Evolutionary conservation across 2,797 vertebrate species (phyloP), one percentile per base, ranked within the genome.

Genomic region (Acrossocheilus wenchowensis): DNA sequence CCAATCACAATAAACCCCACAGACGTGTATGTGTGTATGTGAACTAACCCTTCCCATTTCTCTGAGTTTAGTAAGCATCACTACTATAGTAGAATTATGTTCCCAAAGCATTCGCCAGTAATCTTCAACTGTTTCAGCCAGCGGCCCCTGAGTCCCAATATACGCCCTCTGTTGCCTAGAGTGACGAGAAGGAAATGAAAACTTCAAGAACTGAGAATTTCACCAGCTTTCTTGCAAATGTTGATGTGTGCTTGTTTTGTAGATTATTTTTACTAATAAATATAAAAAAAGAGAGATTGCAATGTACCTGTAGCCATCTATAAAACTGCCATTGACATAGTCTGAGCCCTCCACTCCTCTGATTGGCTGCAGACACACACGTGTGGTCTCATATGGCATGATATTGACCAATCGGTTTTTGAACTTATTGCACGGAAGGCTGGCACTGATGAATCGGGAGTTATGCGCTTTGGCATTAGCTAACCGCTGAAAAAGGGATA

Each of bases 31-130:
- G 23, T 60, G 43, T 45, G 69, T 34, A 62, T 81, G 78, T 64
- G 23, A 82, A 94, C 96, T 87, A 93, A 99, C 98, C 96, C 98
- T 96, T 93, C 98, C 98, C 98, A 99, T 99, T 95, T 99, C 98
- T 94, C 98, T 94, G 89, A 99, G 95, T 92, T 99, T 99, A 91
- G 98, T 99, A 75, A 99, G 95, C 98, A 99, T 99, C 90, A 99
- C 98, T 34, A 99, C 97, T 57, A 99, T 99, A 86, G 98, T 99
- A 89, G 98, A 99, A 93, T 99, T 99, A 93, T 99, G 98, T 85
- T 99, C 98, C 98, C 98, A 99, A 77, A 99, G 95, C 98, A 99
- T 99, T 91, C 98, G 95, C 98, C 98, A 99, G 93, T 98, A 99
- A 93, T 99, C 98, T 94, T 99, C 98, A 21, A 98, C 99, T 83